phyloP scores from a whole-genome alignment of 1,140 invertebrate genomes.

The Leptinotarsa defecta region DNA sequence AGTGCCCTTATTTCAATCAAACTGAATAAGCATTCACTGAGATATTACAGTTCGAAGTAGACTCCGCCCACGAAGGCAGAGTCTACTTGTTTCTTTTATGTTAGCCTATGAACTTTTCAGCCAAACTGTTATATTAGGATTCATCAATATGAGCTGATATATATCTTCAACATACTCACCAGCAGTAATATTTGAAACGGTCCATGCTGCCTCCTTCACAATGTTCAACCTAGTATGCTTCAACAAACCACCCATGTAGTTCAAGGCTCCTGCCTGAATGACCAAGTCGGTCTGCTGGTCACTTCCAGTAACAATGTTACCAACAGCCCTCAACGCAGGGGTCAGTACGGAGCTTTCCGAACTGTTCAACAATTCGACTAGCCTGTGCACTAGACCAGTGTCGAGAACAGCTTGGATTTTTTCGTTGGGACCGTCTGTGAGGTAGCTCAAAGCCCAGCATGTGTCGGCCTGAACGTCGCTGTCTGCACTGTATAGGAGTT shows the following conservation, averaged over 20 bases:
- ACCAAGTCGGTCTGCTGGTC: conserved; percentile 90
- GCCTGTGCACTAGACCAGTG: conserved; percentile 67
- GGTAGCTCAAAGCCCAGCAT: conserved; percentile 96
- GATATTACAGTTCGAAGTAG: too few species aligned
- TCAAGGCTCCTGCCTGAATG: conserved; percentile 78
- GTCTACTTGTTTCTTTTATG: too few species aligned
- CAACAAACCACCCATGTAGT: conserved; percentile 73
- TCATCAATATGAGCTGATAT: too few species aligned
- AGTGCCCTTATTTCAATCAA: too few species aligned
- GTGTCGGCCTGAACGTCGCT: conserved; percentile 85
- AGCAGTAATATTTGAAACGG: conserved; percentile 97
- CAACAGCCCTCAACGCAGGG: conserved; percentile 84
- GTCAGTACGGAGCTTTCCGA: conserved; percentile 79
- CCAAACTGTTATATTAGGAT: too few species aligned
- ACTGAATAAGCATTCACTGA: too few species aligned
- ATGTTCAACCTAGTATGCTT: conserved; percentile 70
- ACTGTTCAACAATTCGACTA: conserved; percentile 77
- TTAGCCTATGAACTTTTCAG: too few species aligned
- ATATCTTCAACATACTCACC: conserved; percentile 59
- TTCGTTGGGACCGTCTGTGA: conserved; percentile 92
- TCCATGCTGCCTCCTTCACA: conserved; percentile 97
- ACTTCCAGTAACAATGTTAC: conserved; percentile 87
- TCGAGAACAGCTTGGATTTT: conserved; percentile 87
- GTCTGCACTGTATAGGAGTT: conserved; percentile 76
- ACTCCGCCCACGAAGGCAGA: too few species aligned